These are phyloP conservation scores for Etheostoma cragini DNA, from an alignment of 2,113 vertebrate species.

Conservation along the genomic window DNA sequence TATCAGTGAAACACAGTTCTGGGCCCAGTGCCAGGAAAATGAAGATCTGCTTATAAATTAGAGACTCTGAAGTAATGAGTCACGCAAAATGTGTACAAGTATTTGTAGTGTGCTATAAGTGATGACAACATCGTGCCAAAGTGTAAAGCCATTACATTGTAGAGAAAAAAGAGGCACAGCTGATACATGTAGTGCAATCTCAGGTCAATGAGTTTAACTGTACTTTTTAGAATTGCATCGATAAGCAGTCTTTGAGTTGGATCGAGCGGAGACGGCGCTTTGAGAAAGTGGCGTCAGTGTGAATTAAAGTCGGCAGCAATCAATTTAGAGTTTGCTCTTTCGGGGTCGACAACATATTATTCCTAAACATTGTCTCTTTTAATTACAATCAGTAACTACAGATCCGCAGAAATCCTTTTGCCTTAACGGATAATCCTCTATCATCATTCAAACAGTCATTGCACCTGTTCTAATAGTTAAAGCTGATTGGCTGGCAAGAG, in stretches of 20 bases:
- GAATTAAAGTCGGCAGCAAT: conserved; percentile 4
- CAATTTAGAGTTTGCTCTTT: conserved; percentile 28
- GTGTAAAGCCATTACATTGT: conserved; percentile 28
- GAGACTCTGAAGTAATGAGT: conserved; percentile 43
- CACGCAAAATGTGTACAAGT: conserved; percentile 9
- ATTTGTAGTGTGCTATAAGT: conserved; percentile 1
- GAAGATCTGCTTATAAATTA: conserved; percentile 28
- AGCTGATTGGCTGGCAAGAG: conserved; percentile 36
- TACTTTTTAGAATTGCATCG: conserved; percentile 59
- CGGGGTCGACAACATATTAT: conserved; percentile 18
- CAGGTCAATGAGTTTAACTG: conserved; percentile 60
- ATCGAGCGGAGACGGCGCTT: conserved; percentile 57
- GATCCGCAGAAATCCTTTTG: conserved; percentile 15
- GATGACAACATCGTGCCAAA: conserved; percentile 36
- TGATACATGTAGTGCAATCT: conserved; percentile 48
- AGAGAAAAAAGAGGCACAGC: conserved; percentile 1
- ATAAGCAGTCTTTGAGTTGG: conserved; percentile 53
- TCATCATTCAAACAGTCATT: conserved; percentile 35
- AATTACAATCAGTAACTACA: conserved; percentile 29
- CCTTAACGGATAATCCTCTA: conserved; percentile 32
- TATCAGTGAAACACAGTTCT: conserved; percentile 50
- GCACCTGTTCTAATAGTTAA: conserved; percentile 37
- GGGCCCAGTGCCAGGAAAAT: conserved; percentile 37
- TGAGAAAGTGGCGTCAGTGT: conserved; percentile 24
- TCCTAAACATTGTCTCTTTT: conserved; percentile 31